These are phyloP conservation scores for Drosophila athabasca DNA, from an alignment of 1,140 invertebrate genomes.

Conservation along the genomic window DNA sequence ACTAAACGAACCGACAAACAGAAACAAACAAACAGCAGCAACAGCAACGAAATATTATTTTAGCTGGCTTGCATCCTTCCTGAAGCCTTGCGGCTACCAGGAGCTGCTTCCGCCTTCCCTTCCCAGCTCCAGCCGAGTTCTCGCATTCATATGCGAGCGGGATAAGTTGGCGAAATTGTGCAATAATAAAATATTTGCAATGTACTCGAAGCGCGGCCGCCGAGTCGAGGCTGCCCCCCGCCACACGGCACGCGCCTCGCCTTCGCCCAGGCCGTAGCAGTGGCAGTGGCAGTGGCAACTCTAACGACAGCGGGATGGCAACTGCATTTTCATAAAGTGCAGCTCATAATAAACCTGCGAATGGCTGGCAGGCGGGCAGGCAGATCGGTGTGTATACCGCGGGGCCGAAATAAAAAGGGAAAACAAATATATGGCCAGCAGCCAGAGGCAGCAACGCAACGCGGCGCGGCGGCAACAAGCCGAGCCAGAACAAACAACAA, in stretches of 20 bases:
- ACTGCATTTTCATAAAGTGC: conserved; percentile 82
- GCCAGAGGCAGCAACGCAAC: neutral
- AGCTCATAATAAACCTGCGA: conserved; percentile 70
- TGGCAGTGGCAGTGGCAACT: conserved; percentile 18
- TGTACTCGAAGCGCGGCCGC: conserved; percentile 65
- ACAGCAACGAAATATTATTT: conserved; percentile 79
- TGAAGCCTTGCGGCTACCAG: conserved; percentile 60
- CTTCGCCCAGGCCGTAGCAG: neutral
- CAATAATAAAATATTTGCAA: conserved; percentile 82
- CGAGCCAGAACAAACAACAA: conserved; percentile 67
- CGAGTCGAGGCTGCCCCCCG: conserved; percentile 1
- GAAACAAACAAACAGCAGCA: conserved; percentile 64
- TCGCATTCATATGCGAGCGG: conserved; percentile 64
- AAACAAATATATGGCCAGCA: conserved; percentile 71
- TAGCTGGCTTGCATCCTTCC: conserved; percentile 79
- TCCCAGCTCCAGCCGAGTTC: neutral
- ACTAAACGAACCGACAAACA: conserved; percentile 81
- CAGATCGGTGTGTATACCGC: conserved; percentile 35
- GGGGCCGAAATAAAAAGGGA: conserved; percentile 56
- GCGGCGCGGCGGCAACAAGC: conserved; percentile 48
- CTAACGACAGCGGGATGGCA: conserved; percentile 33
- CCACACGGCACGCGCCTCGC: too few species aligned
- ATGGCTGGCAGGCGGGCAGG: neutral
- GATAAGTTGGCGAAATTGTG: conserved; percentile 78
- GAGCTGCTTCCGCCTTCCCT: conserved; percentile 2